phyloP scores from a whole-genome alignment of 2,888 invertebrate species.

The Cheilosia urbana region DNA sequence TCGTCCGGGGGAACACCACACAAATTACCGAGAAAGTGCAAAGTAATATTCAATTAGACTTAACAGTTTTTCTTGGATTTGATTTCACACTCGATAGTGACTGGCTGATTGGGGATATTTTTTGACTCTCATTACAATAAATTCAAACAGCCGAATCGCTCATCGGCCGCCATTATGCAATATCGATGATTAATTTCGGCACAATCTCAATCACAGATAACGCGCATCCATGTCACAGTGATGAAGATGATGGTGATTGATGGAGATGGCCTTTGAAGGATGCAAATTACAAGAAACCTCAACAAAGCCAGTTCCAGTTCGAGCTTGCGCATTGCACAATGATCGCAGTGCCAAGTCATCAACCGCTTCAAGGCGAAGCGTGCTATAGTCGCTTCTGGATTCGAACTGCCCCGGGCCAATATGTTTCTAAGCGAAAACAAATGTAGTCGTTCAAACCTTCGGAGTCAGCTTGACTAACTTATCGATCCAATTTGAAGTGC shows the following conservation, averaged over 20 bases:
- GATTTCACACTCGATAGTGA: conserved; percentile 34
- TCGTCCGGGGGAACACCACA: not conserved
- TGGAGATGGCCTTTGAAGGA: conserved; percentile 28
- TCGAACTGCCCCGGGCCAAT: conserved; percentile 9
- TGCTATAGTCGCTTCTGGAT: conserved; percentile 54
- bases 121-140: too few relatives aligned
- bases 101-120: not conserved
- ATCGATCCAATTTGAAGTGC: too few relatives aligned
- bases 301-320: conserved; percentile 11
- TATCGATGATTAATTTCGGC: conserved; percentile 29
- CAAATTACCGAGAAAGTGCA: conserved; percentile 29
- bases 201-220: conserved; percentile 23
- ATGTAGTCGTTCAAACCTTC: too few relatives aligned
- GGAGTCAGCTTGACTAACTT: too few relatives aligned
- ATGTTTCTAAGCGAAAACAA: not conserved
- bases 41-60: conserved; percentile 52
- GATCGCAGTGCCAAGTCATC: conserved; percentile 12
- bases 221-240: conserved; percentile 20
- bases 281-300: conserved; percentile 35
- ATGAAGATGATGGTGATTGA: not conserved
- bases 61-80: conserved; percentile 53
- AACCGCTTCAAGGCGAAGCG: conserved; percentile 50
- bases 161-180: conserved; percentile 54
- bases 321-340: conserved; percentile 29
- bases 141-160: conserved; percentile 15